phyloP scores from a whole-genome alignment of 2,888 invertebrate species.

The Stenotaenia linearis region DNA sequence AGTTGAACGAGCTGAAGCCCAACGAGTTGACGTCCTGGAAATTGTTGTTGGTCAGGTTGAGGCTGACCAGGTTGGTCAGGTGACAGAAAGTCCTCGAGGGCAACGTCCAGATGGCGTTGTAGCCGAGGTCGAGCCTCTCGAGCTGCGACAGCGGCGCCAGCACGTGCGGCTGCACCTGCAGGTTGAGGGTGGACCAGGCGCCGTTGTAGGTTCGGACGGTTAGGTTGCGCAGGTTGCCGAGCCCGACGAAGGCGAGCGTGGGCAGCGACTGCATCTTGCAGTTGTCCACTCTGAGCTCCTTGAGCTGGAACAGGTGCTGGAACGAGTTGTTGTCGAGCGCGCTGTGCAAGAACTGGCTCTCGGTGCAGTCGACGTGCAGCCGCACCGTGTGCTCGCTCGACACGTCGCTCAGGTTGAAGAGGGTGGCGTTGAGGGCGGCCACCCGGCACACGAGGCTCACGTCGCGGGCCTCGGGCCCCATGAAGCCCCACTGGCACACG shows the following conservation, averaged over 20 bases:
- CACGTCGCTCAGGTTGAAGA: conserved; percentile 80
- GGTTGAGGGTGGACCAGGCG: conserved; percentile 71
- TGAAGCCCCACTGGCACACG: conserved; percentile 74
- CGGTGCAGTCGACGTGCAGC: conserved; percentile 70
- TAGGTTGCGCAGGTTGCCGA: conserved; percentile 61
- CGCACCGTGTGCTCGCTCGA: conserved; percentile 76
- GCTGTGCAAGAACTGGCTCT: conserved; percentile 72
- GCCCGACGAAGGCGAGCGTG: conserved; percentile 54
- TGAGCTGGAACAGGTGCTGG: conserved; percentile 59
- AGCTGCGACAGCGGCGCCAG: conserved; percentile 72
- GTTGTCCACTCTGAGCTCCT: conserved; percentile 66
- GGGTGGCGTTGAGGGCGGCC: conserved; percentile 76
- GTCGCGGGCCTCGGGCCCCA: conserved; percentile 53
- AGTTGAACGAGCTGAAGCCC: conserved; percentile 51
- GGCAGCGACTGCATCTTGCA: conserved; percentile 57
- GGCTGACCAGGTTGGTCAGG: conserved; percentile 48
- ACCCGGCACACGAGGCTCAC: conserved; percentile 72
- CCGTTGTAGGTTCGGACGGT: conserved; percentile 68
- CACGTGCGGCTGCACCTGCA: conserved; percentile 67
- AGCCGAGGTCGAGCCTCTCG: conserved; percentile 69
- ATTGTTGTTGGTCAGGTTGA: conserved; percentile 71
- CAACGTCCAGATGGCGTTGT: conserved; percentile 49
- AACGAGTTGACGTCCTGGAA: conserved; percentile 71
- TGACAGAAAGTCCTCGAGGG: conserved; percentile 39
- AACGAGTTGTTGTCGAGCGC: conserved; percentile 51